phyloP scores from a whole-genome alignment of 2,797 vertebrate species.

The Gymnocypris eckloni region DNA sequence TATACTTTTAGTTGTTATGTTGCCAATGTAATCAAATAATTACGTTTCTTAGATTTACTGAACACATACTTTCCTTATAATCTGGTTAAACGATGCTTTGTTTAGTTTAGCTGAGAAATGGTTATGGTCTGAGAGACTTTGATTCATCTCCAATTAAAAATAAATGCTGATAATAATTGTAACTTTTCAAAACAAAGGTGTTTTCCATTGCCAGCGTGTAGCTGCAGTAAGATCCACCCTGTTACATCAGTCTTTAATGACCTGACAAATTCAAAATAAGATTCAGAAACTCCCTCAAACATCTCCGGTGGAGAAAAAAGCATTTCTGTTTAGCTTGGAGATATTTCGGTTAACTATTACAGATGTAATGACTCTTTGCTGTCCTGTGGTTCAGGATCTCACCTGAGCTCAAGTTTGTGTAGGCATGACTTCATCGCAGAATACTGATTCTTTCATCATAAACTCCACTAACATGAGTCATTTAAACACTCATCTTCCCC shows the following conservation, averaged over 20 bases:
- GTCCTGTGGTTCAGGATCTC: constrained; percentile 48
- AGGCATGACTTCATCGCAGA: constrained; percentile 56
- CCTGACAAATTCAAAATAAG: constrained; percentile 27
- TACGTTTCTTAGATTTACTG: not conserved
- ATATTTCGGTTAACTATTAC: constrained; percentile 35
- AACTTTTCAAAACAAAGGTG: constrained; percentile 15
- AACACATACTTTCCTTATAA: not conserved
- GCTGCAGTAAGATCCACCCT: constrained; percentile 9
- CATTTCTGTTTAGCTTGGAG: constrained; percentile 26
- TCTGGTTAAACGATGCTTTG: constrained; percentile 17
- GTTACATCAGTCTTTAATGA: constrained; percentile 29
- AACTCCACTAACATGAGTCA: constrained; percentile 53
- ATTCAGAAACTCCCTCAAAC: constrained; percentile 11
- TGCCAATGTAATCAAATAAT: constrained; percentile 8
- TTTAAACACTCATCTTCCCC: constrained; percentile 52
- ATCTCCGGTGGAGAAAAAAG: constrained; percentile 3
- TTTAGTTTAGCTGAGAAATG: constrained; percentile 20
- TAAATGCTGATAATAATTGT: not conserved
- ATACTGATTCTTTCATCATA: constrained; percentile 42
- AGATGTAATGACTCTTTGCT: constrained; percentile 43
- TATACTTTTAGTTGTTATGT: not conserved
- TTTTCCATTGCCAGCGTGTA: not conserved
- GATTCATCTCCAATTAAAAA: not conserved
- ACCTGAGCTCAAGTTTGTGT: constrained; percentile 52
- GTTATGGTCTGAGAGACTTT: constrained; percentile 9